Evolutionary conservation across 2,113 vertebrate genomes (phyloP).

Genomic region (Antigone vipio): DNA sequence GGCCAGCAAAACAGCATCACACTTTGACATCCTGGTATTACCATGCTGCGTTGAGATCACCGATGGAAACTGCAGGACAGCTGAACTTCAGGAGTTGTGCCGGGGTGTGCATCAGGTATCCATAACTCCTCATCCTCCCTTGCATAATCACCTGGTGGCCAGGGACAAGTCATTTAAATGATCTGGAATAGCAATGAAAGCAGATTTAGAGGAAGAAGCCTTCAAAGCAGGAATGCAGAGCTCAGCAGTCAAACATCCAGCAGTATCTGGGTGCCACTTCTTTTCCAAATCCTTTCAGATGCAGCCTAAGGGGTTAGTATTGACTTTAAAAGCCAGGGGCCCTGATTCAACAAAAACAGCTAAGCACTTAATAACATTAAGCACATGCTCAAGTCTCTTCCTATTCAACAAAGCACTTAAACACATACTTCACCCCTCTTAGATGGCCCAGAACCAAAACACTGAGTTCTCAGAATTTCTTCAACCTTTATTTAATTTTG

Average conservation of each 20-base stretch:
- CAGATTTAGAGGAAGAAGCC: not conserved
- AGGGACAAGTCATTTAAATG: not conserved
- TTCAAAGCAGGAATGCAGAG: constrained; percentile 42
- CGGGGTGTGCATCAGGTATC: not conserved
- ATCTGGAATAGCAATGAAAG: not conserved
- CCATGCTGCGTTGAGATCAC: not conserved
- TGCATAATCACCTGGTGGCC: not conserved
- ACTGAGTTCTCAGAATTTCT: not conserved
- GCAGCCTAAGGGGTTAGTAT: constrained; percentile 38
- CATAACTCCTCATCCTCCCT: not conserved
- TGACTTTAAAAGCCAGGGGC: constrained; percentile 35
- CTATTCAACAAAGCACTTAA: constrained; percentile 44
- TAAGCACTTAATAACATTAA: constrained; percentile 64
- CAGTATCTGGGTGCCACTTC: constrained; percentile 15
- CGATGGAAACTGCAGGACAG: not conserved
- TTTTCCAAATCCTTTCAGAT: constrained; percentile 58
- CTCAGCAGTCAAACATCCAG: constrained; percentile 22
- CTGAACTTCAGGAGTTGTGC: not conserved
- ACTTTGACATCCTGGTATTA: not conserved
- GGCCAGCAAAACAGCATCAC: not conserved
- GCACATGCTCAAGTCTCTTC: constrained; percentile 43
- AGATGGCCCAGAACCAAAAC: constrained; percentile 34
- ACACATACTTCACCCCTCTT: not conserved
- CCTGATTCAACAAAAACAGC: constrained; percentile 42
- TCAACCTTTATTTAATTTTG: not conserved